Evolutionary conservation across 2,888 invertebrate genomes (phyloP).

Genomic region (Rotaria sp.): DNA sequence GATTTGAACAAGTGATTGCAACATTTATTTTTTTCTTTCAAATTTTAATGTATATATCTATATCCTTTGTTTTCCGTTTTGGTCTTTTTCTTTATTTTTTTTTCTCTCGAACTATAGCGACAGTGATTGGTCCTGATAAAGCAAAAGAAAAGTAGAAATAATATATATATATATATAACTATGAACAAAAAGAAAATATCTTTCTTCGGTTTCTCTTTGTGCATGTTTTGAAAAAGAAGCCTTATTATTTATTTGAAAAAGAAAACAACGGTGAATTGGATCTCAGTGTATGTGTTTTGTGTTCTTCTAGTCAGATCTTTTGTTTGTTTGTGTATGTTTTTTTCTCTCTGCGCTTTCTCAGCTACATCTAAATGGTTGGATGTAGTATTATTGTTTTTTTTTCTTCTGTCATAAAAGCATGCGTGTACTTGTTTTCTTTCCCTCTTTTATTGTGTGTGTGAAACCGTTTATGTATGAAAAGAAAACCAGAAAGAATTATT

Average conservation of each 20-base stretch:
- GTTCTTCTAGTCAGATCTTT: conserved; percentile 6
- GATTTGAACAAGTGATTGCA: not conserved
- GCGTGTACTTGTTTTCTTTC: too few species aligned
- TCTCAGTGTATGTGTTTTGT: not conserved
- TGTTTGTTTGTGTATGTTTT: not conserved
- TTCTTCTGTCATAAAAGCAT: too few species aligned
- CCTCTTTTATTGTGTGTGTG: too few species aligned
- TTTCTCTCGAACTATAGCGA: not conserved
- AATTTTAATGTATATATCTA: not conserved
- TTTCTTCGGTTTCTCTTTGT: not conserved
- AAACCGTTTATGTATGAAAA: not conserved
- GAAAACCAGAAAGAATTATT: not conserved
- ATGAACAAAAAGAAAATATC: not conserved
- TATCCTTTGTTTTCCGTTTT: not conserved
- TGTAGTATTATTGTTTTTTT: too few species aligned
- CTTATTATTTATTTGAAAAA: conserved; percentile 1
- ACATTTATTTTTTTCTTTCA: not conserved
- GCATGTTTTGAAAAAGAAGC: not conserved
- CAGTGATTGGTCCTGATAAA: conserved; percentile 11
- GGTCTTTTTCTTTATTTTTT: not conserved
- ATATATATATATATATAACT: not conserved
- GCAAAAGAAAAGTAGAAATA: not conserved
- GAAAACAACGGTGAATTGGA: not conserved
- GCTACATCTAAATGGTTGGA: too few species aligned
- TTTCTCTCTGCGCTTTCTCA: not conserved